Base-by-base conservation (phyloP, 1,140 invertebrate genomes). In the Himalopsyche phryganea region DNA sequence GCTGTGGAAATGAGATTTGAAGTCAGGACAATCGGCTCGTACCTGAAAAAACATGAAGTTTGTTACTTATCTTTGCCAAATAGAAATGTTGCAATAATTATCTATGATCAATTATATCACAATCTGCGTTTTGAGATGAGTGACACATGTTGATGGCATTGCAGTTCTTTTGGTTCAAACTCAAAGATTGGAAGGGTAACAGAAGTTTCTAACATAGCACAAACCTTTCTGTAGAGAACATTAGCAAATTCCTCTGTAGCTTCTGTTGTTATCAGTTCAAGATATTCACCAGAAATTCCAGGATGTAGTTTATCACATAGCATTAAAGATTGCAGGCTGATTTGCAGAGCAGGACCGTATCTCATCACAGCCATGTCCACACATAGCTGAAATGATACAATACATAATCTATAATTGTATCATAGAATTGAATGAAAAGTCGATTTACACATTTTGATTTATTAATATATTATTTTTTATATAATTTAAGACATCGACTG, bases 301-400 rank as follows among this genome's bases (percentile, higher is more conserved):
- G 83, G 85, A 66, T 92, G 89, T 52, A 90, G 82, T 71, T 91
- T 90, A 69, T 93, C 91, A 1, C 88, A 85, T n/a, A 92, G 70
- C 64, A 89, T 78, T 47, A 91, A 75, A 13, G 81, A 81, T 11
- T 85, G 84, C 1, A 92, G 71, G 17, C 85, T 86, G 38, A 89
- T 79, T 70, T 92, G 89, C 14, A 90, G 73, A 0, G 89, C 89
- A 9, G 88, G 85, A 0, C 91, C 91, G 66, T 83, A 91, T 64
- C 85, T 83, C 85, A 91, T 90, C 23, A 89, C 71, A 0, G 89
- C 89, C 35, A 84, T 77, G 69, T 92, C 90, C 9, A 85, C 77
- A 60, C 86, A 86, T 7, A 90, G 69, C 58, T 63, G 15, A 10
- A 58, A 58, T 5, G 23, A 28, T 28, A 28, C 9, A 3, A n/a